Evolutionary conservation across 1,140 invertebrate genomes (phyloP).

Genomic region (Drosophila guanche): DNA sequence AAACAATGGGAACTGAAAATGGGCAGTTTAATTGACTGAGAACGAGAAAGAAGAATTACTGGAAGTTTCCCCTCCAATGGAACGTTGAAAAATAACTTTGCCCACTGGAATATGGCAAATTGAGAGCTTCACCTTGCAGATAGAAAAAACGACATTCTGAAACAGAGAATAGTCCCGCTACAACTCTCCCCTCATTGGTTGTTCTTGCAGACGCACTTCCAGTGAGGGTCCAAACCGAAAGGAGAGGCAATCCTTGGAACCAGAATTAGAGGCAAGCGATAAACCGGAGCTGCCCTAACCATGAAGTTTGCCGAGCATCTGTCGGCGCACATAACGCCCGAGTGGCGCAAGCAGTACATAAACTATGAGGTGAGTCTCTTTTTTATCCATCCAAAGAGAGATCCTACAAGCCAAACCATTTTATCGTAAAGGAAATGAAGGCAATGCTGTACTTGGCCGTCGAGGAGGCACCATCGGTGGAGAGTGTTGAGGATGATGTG

Average conservation of each 20-base stretch:
- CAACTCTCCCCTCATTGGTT: background rate
- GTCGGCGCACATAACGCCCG: slow-evolving; percentile 97
- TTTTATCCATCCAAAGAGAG: background rate
- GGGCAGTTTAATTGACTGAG: no score
- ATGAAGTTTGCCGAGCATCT: slow-evolving; percentile 99
- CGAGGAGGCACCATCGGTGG: slow-evolving; percentile 93
- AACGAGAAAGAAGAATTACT: no score
- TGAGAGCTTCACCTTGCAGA: no score
- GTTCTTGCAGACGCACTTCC: background rate
- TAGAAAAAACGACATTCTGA: no score
- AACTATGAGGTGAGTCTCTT: slow-evolving; percentile 93
- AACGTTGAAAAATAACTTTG: no score
- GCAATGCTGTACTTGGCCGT: slow-evolving; percentile 94
- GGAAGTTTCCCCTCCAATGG: no score
- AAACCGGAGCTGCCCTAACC: slow-evolving; percentile 11
- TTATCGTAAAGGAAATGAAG: slow-evolving; percentile 93
- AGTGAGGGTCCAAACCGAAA: background rate
- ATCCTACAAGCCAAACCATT: background rate
- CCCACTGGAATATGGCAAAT: no score
- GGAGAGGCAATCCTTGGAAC: no score
- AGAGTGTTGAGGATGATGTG: slow-evolving; percentile 94
- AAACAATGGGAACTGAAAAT: no score
- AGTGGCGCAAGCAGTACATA: slow-evolving; percentile 99
- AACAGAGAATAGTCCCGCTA: background rate
- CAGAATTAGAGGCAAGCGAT: no score